Base-by-base conservation (phyloP, 2,797 vertebrate genomes). In the Falco berigora region DNA sequence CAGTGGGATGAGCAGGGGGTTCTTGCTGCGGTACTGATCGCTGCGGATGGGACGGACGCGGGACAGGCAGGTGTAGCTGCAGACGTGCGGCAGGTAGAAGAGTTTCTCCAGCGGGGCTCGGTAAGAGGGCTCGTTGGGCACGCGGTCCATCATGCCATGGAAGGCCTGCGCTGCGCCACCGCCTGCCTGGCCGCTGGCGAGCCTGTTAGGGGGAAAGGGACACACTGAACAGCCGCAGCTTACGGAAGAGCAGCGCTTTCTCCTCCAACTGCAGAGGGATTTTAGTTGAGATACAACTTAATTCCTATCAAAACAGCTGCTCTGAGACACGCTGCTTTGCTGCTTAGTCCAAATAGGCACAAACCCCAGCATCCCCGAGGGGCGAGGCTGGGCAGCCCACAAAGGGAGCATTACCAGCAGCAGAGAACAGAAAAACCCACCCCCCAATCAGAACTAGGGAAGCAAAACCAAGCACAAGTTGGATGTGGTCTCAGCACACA, bases 1-100 rank as follows among this genome's bases (percentile, higher is more conserved):
- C 34, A 99, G 96, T 0, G 99, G 99, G 12, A 99, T 98, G 30
- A 99, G 98, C 55, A 99, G 98, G 1, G 99, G 99, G 98, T 99
- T 99, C 83, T 98, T 98, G 69, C 99, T 98, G 61, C 98, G 96
- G 98, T 99, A 98, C 80, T 98, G 92, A 49, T 98, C 98, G 6
- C 84, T 38, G 20, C 95, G 96, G 7, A 96, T 12, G 5, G 98
- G 98, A 12, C 99, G 98, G 53, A 99, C 96, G 0, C 99, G 98
- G 6, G 98, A 98, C 81, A 99, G 98, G 97, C 99, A 99, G 2
- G 98, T 94, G 2, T 97, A 97, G 95, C 98, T 98, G 97, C 99
- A 99, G 25, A 96, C 95, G 64, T 99, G 99, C 2, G 98, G 96
- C 78, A 99, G 97, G 97, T 99, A 99, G 98, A 99, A 99, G 71